Percentiles rank a stretch among this genome's conserved stretches.
phyloP scores from a whole-genome alignment of 2,888 invertebrate genomes.

The Pedicia rivosa region DNA sequence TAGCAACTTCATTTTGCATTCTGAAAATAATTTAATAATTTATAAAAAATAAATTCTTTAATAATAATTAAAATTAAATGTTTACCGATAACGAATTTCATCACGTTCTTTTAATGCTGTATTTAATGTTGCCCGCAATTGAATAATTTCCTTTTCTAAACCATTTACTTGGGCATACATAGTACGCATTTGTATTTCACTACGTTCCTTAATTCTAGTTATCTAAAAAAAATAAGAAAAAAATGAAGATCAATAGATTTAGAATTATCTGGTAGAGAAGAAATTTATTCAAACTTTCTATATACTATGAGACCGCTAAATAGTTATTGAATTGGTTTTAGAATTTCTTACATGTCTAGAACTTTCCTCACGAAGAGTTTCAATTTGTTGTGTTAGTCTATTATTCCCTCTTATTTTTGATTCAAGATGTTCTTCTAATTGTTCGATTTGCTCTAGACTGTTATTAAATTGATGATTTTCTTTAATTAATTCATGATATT shows the following conservation, averaged over 20 bases:
- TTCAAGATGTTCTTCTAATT: constrained; percentile 10
- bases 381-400: constrained; percentile 9
- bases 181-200: no score
- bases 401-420: constrained; percentile 8
- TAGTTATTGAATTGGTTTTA: neutral
- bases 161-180: no score
- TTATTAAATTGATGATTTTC: constrained; percentile 9
- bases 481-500: constrained; percentile 7
- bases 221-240: constrained; percentile 6
- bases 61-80: no score
- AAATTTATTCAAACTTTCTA: neutral
- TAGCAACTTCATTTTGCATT: no score
- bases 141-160: no score
- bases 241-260: neutral
- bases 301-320: neutral
- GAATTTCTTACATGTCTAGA: constrained; percentile 9
- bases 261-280: neutral
- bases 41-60: no score
- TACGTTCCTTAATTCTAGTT: constrained; percentile 10
- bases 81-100: no score
- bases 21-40: no score
- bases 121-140: no score
- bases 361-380: constrained; percentile 8
- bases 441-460: constrained; percentile 11
- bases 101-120: no score